Percentiles rank a stretch among this genome's conserved stretches.
phyloP scores from a whole-genome alignment of 2,797 vertebrate species.

The Enteromius viviparus region DNA sequence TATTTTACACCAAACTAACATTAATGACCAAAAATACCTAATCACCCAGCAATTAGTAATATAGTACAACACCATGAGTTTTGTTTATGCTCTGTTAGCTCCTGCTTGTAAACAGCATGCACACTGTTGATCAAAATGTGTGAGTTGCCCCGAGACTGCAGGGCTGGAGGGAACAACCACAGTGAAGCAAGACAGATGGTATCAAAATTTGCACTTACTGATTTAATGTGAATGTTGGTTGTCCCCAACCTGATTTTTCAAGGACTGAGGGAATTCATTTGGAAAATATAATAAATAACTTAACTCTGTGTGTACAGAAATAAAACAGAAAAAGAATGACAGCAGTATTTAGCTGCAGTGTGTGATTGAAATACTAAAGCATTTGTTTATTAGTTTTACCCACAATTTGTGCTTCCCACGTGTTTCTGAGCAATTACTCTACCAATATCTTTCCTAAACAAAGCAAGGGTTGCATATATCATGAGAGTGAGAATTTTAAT shows the following conservation, averaged over 20 bases:
- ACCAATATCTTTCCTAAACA: slow-evolving; percentile 16
- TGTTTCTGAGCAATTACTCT: not conserved
- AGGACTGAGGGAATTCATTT: not conserved
- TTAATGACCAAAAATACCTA: not conserved
- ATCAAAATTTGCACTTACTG: slow-evolving; percentile 8
- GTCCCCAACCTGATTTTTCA: not conserved
- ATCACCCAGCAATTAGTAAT: not conserved
- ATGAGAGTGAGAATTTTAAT: slow-evolving; percentile 21
- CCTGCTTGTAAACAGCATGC: not conserved
- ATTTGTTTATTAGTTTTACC: not conserved
- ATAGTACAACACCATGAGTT: slow-evolving; percentile 1
- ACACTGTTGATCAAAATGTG: slow-evolving; percentile 2
- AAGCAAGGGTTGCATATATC: not conserved
- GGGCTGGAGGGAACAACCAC: slow-evolving; percentile 2
- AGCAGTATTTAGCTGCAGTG: not conserved
- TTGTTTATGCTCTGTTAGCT: slow-evolving; percentile 1
- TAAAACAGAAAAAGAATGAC: not conserved
- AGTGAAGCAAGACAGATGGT: not conserved
- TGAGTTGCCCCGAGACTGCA: not conserved
- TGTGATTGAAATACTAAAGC: not conserved
- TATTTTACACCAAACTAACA: not conserved
- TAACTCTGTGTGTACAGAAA: not conserved
- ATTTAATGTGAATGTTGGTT: slow-evolving; percentile 11
- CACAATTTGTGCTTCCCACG: not conserved
- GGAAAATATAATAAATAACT: not conserved